These are phyloP conservation scores for Lophius americanus DNA, from an alignment of 2,797 vertebrate species.

Conservation along the genomic window DNA sequence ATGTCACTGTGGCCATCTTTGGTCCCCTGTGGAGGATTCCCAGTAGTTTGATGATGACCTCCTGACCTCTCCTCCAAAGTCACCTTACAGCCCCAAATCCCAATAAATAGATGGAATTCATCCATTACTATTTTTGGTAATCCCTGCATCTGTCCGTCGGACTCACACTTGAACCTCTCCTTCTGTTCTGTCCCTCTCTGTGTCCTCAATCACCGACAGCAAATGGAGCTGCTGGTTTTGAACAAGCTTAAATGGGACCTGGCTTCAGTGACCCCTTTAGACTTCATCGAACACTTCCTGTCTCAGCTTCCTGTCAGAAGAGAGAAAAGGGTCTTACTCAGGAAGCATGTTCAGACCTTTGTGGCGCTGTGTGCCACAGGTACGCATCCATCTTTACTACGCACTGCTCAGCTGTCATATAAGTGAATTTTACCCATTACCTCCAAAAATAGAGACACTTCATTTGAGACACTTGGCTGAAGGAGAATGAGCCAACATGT, in stretches of 20 bases:
- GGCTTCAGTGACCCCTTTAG: slow-evolving; percentile 92
- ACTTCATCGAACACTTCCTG: slow-evolving; percentile 96
- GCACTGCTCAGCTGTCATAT: neutral
- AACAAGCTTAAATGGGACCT: slow-evolving; percentile 97
- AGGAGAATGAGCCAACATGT: no score
- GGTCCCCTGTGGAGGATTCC: neutral
- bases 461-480: no score
- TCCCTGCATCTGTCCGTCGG: slow-evolving; percentile 19
- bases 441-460: no score
- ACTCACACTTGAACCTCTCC: slow-evolving; percentile 28
- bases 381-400: slow-evolving; percentile 63
- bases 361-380: slow-evolving; percentile 96
- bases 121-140: slow-evolving; percentile 1
- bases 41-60: neutral
- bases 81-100: slow-evolving; percentile 11
- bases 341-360: slow-evolving; percentile 95
- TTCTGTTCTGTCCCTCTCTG: slow-evolving; percentile 11
- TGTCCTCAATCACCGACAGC: slow-evolving; percentile 70
- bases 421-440: neutral
- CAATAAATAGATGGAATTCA: neutral
- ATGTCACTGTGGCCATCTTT: neutral
- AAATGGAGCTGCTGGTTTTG: slow-evolving; percentile 94
- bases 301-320: slow-evolving; percentile 88
- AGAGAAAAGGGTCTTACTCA: slow-evolving; percentile 88
- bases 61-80: neutral